Evolutionary conservation across 2,888 invertebrate species (phyloP), one percentile per base, ranked within the genome.

Genomic region (Andrena marginata): DNA sequence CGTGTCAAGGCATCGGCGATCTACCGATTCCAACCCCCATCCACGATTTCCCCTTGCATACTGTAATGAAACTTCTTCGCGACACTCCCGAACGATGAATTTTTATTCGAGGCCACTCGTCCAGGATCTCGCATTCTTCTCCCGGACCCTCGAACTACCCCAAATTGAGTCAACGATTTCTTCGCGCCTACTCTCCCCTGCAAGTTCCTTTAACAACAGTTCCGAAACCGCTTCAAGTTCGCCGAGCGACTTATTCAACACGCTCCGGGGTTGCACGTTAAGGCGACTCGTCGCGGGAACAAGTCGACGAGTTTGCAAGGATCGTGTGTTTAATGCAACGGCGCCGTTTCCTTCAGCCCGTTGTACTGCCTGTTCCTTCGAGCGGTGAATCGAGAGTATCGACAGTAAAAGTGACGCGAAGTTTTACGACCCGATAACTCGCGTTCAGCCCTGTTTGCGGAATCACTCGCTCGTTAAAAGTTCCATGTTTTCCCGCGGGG

Each of bases 331-430:
- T 73, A 80, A 73, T 63, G 20, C 7, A 26, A 8, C 51, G 26
- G 8, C 2, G 16, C 13, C n/a, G 33, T 67, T 71, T 23, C 29
- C n/a, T 26, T n/a, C 10, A 1, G 16, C 16, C 7, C 10, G 13
- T 33, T 51, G 51, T 49, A n/a, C 16, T 10, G 3, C 35, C 23
- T 26, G 8, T 4, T 62, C 16, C 42, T 33, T 33, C 48, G 49
- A 10, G 29, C 13, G n/a, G 7, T 48, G 26, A n/a, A 54, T 63
- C 77, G 67, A 49, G 7, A 20, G 33, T 35, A 63, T 63, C 77
- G 67, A 56, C 23, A 29, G 71, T 16, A 48, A 77, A 62, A 80
- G 77, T 60, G 67, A 59, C 20, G 48, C 2, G 20, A 65, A 77
- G 62, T 56, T 77, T 67, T n/a, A n/a, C 65, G 33, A 59, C 23